Percentiles rank a stretch among this genome's conserved stretches.
Conservation (phyloP, 2,113 vertebrate species). For the Mustela nigripes region DNA sequence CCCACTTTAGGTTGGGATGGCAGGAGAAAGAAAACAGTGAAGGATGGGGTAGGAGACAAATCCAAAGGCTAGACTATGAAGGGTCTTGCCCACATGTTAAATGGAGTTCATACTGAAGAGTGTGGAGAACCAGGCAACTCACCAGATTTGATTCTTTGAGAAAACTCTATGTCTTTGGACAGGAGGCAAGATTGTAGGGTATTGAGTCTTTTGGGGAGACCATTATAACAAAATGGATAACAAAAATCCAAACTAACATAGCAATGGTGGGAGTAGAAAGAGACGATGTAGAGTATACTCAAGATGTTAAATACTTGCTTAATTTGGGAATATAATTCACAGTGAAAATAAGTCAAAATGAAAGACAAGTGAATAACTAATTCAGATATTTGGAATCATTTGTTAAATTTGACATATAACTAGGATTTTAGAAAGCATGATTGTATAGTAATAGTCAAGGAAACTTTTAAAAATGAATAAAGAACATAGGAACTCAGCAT, state of each 20-base stretch:
- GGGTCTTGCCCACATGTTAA: neutral
- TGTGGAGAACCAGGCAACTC: neutral
- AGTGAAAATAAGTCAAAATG: neutral
- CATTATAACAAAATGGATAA: neutral
- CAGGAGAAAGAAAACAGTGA: neutral
- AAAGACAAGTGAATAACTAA: neutral
- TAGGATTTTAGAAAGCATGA: conserved; percentile 47
- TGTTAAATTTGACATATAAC: conserved; percentile 1
- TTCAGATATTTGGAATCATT: neutral
- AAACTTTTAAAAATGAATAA: neutral
- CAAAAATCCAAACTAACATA: neutral
- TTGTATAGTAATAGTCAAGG: neutral
- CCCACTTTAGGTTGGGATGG: neutral
- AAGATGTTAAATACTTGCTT: neutral
- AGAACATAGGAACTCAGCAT: neutral
- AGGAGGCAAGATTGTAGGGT: neutral
- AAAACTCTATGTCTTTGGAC: neutral
- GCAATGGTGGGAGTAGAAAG: neutral
- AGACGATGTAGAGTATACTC: neutral
- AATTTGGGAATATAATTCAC: neutral
- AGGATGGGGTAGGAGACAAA: neutral
- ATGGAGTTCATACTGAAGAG: neutral
- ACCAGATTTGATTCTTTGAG: neutral
- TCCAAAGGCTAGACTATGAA: neutral
- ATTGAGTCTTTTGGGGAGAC: neutral